Evolutionary conservation across 2,888 invertebrate species (phyloP).

Genomic region (Hydrotaea diabolus): DNA sequence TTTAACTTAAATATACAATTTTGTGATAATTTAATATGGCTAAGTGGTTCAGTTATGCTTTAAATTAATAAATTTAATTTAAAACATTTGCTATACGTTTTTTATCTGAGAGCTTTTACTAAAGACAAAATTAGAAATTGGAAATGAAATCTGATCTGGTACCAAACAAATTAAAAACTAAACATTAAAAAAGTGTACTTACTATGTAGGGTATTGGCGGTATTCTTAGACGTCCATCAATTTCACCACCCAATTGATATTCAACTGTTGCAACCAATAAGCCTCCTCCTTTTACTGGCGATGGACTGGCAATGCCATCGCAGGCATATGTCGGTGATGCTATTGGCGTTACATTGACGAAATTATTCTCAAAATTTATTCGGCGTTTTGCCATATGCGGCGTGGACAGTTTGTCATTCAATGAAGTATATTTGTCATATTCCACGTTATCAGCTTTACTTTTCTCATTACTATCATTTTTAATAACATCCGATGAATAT

Average conservation of each 20-base stretch:
- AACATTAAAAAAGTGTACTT: conserved; percentile 43
- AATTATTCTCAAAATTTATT: conserved; percentile 51
- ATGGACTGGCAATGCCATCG: conserved; percentile 62
- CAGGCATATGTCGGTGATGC: conserved; percentile 55
- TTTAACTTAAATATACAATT: too few relatives aligned
- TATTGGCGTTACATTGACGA: conserved; percentile 57
- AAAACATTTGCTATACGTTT: too few relatives aligned
- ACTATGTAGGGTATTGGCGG: conserved; percentile 64
- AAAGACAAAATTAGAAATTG: too few relatives aligned
- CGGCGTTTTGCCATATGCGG: conserved; percentile 35
- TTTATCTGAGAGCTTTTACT: too few relatives aligned
- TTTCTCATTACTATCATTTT: conserved; percentile 5
- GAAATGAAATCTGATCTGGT: too few relatives aligned
- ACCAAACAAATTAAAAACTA: background rate
- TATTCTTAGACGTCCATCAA: conserved; percentile 63
- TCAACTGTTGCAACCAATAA: conserved; percentile 8
- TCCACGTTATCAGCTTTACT: conserved; percentile 17
- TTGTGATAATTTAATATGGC: too few relatives aligned
- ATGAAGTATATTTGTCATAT: conserved; percentile 35
- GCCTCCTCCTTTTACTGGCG: conserved; percentile 46
- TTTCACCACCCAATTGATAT: conserved; percentile 63
- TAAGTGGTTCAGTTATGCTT: too few relatives aligned
- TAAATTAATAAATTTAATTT: too few relatives aligned
- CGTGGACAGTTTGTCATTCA: conserved; percentile 49
- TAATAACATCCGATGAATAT: background rate